phyloP scores from a whole-genome alignment of 2,113 vertebrate species.

The Ramphastos sulfuratus region DNA sequence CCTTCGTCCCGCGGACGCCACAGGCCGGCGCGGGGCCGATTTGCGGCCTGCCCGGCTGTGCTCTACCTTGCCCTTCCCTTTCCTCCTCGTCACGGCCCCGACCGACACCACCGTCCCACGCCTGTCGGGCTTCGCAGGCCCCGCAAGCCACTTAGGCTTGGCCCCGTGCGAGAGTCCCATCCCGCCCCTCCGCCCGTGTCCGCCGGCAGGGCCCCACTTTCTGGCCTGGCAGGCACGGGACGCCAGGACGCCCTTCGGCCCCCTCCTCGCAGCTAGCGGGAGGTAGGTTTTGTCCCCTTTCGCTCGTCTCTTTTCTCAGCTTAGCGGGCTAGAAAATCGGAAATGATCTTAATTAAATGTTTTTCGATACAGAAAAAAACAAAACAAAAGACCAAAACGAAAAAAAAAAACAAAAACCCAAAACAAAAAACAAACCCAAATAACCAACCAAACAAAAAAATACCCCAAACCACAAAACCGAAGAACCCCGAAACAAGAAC shows the following conservation, averaged over 20 bases:
- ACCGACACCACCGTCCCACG: background rate
- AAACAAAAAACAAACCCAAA: no score
- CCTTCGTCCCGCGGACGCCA: background rate
- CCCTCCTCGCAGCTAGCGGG: conserved; percentile 30
- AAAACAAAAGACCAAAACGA: no score
- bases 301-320: conserved; percentile 11
- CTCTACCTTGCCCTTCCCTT: background rate
- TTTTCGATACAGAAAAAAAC: conserved; percentile 32
- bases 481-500: no score
- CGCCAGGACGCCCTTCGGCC: background rate
- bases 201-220: background rate
- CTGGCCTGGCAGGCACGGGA: background rate
- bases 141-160: background rate
- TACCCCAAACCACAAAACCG: no score
- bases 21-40: background rate
- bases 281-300: background rate
- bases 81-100: background rate
- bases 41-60: background rate
- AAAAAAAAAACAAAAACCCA: no score
- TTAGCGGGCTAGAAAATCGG: conserved; percentile 43
- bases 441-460: no score
- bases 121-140: background rate
- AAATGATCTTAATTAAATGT: conserved; percentile 80
- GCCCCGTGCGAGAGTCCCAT: no score
- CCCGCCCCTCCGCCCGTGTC: background rate